A percentile compares a stretch with the other conserved stretches of the same genome.
Conservation (phyloP, 2,888 invertebrate genomes). For the Helobdella robusta region DNA sequence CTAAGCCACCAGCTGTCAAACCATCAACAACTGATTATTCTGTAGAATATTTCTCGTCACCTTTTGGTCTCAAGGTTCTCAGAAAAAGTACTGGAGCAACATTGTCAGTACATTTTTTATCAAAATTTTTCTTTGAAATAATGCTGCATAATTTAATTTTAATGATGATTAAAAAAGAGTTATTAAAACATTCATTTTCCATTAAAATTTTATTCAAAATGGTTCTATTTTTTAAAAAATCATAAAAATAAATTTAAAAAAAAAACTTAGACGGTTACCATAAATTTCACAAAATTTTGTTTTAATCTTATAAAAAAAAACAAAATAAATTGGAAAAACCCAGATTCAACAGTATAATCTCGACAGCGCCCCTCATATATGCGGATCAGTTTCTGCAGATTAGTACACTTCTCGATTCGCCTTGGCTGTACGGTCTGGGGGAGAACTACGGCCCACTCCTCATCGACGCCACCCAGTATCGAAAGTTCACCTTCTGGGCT, state of each 20-base stretch:
- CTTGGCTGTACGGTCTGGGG: slow-evolving; percentile 61
- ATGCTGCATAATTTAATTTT: neutral
- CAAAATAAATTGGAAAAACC: neutral
- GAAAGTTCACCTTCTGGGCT: slow-evolving; percentile 38
- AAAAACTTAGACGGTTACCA: too few relatives aligned
- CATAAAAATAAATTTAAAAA: too few relatives aligned
- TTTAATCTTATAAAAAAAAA: too few relatives aligned
- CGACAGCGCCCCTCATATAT: slow-evolving; percentile 58
- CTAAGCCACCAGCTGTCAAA: slow-evolving; percentile 34
- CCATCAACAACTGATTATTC: slow-evolving; percentile 34
- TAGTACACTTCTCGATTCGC: slow-evolving; percentile 57
- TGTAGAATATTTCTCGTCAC: slow-evolving; percentile 35
- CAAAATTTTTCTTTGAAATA: neutral
- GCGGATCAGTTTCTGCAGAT: slow-evolving; percentile 69
- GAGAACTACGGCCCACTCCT: slow-evolving; percentile 33
- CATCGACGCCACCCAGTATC: slow-evolving; percentile 27
- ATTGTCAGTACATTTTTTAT: too few relatives aligned
- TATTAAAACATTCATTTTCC: too few relatives aligned
- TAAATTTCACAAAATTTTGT: too few relatives aligned
- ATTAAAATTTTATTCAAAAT: too few relatives aligned
- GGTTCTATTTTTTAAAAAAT: too few relatives aligned
- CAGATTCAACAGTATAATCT: slow-evolving; percentile 62
- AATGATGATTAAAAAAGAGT: neutral
- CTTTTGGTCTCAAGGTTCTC: slow-evolving; percentile 36
- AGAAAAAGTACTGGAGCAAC: slow-evolving; percentile 37